Base-by-base conservation (phyloP, 2,113 vertebrate species). In the Odontophorus gujanensis region DNA sequence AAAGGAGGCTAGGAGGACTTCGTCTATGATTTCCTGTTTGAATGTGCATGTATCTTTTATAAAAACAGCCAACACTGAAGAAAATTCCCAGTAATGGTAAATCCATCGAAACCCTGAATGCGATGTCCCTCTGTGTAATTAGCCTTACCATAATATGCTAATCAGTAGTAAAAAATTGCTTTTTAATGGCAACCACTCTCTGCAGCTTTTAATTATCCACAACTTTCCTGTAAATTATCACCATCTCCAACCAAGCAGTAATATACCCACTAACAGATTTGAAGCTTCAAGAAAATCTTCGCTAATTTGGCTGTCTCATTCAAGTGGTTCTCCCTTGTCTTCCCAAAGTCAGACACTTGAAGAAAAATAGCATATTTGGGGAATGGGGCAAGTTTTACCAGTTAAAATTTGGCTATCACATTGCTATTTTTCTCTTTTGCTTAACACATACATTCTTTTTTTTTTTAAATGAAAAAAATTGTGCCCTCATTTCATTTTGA, bases 401-500 rank as follows among this genome's bases (percentile, higher is more conserved):
- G 55, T 11, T 25, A 68, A 22, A 80, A 12, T 42, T 72, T 3
- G 1, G 15, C 22, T 73, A 63, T 73, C 78, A 50, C 8, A 18
- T 79, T 36, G 50, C 7, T 48, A 24, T 10, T 85, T 91, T 82
- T 87, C 47, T 57, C 19, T 93, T 81, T 67, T 36, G 42, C 24
- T 93, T 87, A 81, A 85, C 36, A 45, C 34, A 32, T 7, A 3
- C 28, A 36, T 83, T 87, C 6, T 34, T 61, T 81, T 38, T 4
- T 42, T 42, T 4, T 42, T 21, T 40, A n/a, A n/a, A n/a, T 81
- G 57, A 91, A 94, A 89, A 81, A 78, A 62, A 2, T 8, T n/a
- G 48, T 91, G 81, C 80, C 81, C 74, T 26, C 28, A 36, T 96
- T 96, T 89, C 28, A 58, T 83, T 95, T 88, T 81, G 28, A n/a